phyloP scores from a whole-genome alignment of 2,888 invertebrate genomes.

The Petrophora chlorosata region DNA sequence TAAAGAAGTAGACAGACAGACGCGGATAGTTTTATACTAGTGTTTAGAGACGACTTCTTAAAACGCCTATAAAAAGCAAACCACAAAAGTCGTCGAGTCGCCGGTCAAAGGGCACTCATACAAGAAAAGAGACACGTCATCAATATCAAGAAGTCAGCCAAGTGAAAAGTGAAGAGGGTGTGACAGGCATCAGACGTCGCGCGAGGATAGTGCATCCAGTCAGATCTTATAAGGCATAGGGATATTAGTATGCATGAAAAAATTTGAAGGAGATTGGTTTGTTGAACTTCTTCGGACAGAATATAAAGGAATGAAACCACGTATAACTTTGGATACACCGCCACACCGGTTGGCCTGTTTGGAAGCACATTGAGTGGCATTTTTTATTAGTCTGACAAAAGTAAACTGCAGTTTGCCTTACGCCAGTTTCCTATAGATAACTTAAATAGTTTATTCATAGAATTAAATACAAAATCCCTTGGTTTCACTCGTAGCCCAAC shows the following conservation, averaged over 20 bases:
- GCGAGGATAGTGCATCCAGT: slow-evolving; percentile 40
- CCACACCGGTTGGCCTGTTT: no score
- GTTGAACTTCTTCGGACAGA: no score
- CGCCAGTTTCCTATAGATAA: background rate
- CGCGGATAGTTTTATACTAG: no score
- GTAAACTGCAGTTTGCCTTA: background rate
- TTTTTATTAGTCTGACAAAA: no score
- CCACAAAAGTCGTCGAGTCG: slow-evolving; percentile 23
- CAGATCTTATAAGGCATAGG: slow-evolving; percentile 40
- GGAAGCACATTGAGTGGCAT: no score
- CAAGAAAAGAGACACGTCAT: slow-evolving; percentile 31
- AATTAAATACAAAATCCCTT: slow-evolving; percentile 15
- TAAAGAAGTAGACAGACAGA: no score
- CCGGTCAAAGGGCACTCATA: slow-evolving; percentile 25
- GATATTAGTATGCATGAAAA: slow-evolving; percentile 32
- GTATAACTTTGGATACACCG: no score
- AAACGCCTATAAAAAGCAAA: slow-evolving; percentile 24
- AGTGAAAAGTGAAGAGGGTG: slow-evolving; percentile 63
- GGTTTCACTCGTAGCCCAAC: slow-evolving; percentile 22
- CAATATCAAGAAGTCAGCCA: slow-evolving; percentile 47
- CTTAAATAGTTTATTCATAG: slow-evolving; percentile 19
- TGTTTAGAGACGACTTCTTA: no score
- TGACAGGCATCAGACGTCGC: slow-evolving; percentile 57
- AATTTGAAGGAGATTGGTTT: no score
- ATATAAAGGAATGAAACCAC: no score